phyloP scores from a whole-genome alignment of 2,888 invertebrate species.

The Ashinkailepas kermadecensis region DNA sequence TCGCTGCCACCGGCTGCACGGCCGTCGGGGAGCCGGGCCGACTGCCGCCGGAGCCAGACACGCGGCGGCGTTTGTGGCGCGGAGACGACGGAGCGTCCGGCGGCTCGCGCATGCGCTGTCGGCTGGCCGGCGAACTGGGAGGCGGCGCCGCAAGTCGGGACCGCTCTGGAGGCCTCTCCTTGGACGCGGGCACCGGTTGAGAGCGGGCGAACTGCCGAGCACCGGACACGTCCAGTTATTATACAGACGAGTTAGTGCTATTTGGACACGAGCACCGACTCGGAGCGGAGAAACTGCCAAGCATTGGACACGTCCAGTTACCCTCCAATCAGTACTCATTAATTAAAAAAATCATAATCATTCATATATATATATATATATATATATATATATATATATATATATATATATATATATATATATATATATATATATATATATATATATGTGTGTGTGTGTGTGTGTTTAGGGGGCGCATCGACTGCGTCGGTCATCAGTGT shows the following conservation, averaged over 20 bases:
- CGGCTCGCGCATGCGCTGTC: not conserved
- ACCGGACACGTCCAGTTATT: not conserved
- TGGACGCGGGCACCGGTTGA: not conserved
- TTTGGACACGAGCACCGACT: too few relatives aligned
- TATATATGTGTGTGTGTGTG: not conserved
- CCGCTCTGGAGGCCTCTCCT: not conserved
- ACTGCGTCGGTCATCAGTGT: too few relatives aligned
- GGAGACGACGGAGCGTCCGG: not conserved
- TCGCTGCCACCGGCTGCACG: not conserved
- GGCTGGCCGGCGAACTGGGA: not conserved
- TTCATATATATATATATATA: conserved; percentile 21
- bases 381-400: not conserved
- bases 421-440: too few relatives aligned
- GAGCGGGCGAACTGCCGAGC: not conserved
- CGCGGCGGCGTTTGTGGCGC: conserved; percentile 4
- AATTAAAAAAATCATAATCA: conserved; percentile 2
- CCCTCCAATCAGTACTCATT: not conserved
- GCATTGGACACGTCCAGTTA: not conserved
- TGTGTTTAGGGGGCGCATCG: too few relatives aligned
- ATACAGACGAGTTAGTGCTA: not conserved
- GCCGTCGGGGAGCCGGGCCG: not conserved
- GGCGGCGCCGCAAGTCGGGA: not conserved
- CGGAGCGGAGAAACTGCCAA: too few relatives aligned
- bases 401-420: too few relatives aligned
- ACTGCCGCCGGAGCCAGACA: not conserved